Percentiles rank a stretch among this genome's conserved stretches.
phyloP scores from a whole-genome alignment of 1,140 invertebrate genomes.

The Lasioglossum albipes region DNA sequence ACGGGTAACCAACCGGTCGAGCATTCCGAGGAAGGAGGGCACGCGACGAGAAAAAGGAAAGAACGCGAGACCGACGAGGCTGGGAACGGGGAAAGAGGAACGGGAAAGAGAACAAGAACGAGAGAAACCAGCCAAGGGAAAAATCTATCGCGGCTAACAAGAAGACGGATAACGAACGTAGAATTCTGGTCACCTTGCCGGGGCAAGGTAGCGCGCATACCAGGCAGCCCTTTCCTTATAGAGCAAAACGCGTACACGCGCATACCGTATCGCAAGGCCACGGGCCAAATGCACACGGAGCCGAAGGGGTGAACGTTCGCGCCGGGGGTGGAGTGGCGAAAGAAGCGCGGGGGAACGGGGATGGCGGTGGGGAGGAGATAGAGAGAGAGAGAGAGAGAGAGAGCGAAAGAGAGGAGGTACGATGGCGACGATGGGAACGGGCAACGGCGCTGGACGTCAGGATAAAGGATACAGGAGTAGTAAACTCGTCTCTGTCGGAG shows the following conservation, averaged over 20 bases:
- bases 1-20: not conserved
- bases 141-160: not conserved
- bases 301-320: constrained; percentile 34
- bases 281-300: constrained; percentile 4
- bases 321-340: constrained; percentile 33
- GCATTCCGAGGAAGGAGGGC: not conserved
- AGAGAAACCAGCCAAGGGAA: not conserved
- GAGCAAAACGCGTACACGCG: not conserved
- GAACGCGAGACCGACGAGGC: not conserved
- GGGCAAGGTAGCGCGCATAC: constrained; percentile 29
- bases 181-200: constrained; percentile 24
- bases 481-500: not conserved
- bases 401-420: not conserved
- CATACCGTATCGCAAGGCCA: constrained; percentile 34
- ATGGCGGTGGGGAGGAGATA: too few relatives aligned
- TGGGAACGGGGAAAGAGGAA: not conserved
- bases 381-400: too few relatives aligned
- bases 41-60: not conserved
- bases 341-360: not conserved
- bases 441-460: constrained; percentile 4
- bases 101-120: not conserved
- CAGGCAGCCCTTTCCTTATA: constrained; percentile 23
- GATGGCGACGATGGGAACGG: constrained; percentile 15
- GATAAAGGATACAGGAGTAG: constrained; percentile 22
- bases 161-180: constrained; percentile 7